phyloP scores from a whole-genome alignment of 2,888 invertebrate genomes.

The Drosophila anomelani region DNA sequence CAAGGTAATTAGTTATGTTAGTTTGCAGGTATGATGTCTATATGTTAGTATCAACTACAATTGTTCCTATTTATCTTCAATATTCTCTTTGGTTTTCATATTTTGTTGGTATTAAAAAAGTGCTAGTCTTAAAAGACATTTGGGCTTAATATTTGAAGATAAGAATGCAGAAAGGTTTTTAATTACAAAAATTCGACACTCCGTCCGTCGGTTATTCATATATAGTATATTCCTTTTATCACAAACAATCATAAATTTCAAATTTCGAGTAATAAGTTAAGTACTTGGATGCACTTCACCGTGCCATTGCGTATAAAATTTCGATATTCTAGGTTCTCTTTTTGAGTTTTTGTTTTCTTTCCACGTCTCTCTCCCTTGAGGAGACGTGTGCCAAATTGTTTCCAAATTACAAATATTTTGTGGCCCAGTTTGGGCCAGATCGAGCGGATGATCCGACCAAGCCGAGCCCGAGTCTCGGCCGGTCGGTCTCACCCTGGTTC shows the following conservation, averaged over 20 bases:
- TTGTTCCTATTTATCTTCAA: slow-evolving; percentile 43
- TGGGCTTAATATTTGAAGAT: slow-evolving; percentile 62
- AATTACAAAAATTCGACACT: slow-evolving; percentile 67
- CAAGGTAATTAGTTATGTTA: slow-evolving; percentile 55
- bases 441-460: slow-evolving; percentile 42
- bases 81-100: slow-evolving; percentile 26
- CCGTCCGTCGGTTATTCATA: slow-evolving; percentile 35
- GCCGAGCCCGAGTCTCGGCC: slow-evolving; percentile 23
- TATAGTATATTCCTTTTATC: slow-evolving; percentile 62
- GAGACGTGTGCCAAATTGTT: slow-evolving; percentile 64
- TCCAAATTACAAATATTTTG: slow-evolving; percentile 68
- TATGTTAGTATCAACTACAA: slow-evolving; percentile 54
- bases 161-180: slow-evolving; percentile 72
- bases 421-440: slow-evolving; percentile 32
- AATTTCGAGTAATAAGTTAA: slow-evolving; percentile 72
- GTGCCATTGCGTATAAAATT: slow-evolving; percentile 73
- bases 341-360: slow-evolving; percentile 2
- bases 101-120: slow-evolving; percentile 71
- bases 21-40: slow-evolving; percentile 38
- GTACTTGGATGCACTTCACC: slow-evolving; percentile 52
- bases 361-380: slow-evolving; percentile 41
- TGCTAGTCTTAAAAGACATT: slow-evolving; percentile 68
- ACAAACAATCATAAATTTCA: slow-evolving; percentile 79
- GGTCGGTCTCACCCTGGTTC: slow-evolving; percentile 26
- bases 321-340: slow-evolving; percentile 63